These are phyloP conservation scores for Arremon aurantiirostris DNA, from an alignment of 2,797 vertebrate genomes.

Conservation along the genomic window DNA sequence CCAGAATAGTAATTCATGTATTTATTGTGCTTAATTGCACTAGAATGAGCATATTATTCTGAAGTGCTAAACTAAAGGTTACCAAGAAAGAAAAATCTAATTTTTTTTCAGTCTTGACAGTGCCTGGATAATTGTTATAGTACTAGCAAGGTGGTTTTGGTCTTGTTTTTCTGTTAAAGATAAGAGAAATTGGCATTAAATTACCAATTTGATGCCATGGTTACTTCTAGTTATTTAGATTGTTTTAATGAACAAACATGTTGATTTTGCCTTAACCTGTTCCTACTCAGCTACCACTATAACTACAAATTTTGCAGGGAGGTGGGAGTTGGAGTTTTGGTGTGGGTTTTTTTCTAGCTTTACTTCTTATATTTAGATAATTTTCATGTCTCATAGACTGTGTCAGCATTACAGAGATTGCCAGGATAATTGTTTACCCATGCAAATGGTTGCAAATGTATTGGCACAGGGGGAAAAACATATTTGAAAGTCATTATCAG, in stretches of 20 bases:
- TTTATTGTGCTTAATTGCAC: not conserved
- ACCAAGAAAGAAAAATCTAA: not conserved
- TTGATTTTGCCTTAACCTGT: constrained; percentile 33
- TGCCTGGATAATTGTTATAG: constrained; percentile 20
- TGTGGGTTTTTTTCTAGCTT: not conserved
- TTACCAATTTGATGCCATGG: constrained; percentile 6
- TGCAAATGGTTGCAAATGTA: not conserved
- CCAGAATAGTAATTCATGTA: not conserved
- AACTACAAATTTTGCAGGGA: not conserved
- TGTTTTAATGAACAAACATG: constrained; percentile 32
- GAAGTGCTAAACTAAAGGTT: constrained; percentile 17
- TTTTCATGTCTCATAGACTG: not conserved
- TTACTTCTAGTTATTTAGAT: constrained; percentile 18
- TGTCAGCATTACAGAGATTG: not conserved
- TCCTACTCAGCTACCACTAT: not conserved
- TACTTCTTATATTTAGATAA: not conserved
- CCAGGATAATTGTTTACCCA: not conserved
- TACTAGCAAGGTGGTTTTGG: not conserved
- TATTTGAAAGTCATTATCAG: not conserved
- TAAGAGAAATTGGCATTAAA: constrained; percentile 28
- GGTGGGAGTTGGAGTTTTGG: not conserved
- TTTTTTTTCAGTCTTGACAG: not conserved
- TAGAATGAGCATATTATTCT: not conserved
- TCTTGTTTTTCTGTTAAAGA: constrained; percentile 20
- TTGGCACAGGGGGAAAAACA: not conserved